Conservation (phyloP, 2,797 vertebrate species). For the Tauraco hartlaubi region DNA sequence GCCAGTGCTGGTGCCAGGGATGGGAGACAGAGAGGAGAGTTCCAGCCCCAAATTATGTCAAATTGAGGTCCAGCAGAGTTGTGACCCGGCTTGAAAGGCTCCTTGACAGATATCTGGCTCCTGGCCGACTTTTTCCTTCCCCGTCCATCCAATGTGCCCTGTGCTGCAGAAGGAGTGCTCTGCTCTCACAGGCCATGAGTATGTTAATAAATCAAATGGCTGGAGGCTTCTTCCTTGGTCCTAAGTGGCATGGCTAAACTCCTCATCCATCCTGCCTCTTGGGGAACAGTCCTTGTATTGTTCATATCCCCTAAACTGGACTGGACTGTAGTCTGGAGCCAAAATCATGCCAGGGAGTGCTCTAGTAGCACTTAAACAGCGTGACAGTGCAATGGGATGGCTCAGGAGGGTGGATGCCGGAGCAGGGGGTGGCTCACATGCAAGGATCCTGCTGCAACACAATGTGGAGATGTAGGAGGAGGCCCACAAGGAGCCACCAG, state of each 20-base stretch:
- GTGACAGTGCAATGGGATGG: neutral
- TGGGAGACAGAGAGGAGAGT: neutral
- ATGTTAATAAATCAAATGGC: neutral
- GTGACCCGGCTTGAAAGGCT: neutral
- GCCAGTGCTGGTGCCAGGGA: neutral
- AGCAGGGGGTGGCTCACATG: neutral
- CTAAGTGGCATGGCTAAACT: neutral
- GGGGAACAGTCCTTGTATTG: neutral
- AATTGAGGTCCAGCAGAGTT: neutral
- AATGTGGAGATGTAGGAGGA: neutral
- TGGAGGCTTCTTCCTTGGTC: neutral
- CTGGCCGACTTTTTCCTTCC: neutral
- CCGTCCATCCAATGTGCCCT: neutral
- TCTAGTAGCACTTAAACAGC: neutral
- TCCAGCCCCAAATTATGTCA: neutral
- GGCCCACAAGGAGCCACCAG: neutral
- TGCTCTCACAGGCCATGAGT: neutral
- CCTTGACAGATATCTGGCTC: neutral
- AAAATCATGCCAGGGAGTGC: neutral
- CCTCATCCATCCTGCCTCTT: neutral
- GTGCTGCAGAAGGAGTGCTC: neutral
- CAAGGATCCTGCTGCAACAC: neutral
- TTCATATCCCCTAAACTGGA: neutral
- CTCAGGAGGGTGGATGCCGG: accelerated
- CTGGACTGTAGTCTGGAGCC: neutral